phyloP scores from a whole-genome alignment of 2,113 vertebrate genomes.

The Chloebia gouldiae region DNA sequence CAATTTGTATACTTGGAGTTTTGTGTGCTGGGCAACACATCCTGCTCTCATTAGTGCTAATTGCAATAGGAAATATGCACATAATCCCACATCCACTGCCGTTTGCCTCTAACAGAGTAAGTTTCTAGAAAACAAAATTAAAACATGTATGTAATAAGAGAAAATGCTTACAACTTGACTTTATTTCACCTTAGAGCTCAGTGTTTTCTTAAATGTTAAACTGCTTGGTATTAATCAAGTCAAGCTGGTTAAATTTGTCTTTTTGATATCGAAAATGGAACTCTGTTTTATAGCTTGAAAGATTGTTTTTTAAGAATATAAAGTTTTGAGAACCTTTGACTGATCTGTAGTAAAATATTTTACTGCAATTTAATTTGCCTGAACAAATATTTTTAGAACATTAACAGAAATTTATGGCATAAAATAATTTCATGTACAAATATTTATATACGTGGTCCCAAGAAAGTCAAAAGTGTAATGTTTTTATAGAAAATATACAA shows the following conservation, averaged over 20 bases:
- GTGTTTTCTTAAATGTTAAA: background rate
- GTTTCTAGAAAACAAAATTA: conserved; percentile 9
- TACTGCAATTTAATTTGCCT: conserved; percentile 53
- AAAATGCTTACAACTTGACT: background rate
- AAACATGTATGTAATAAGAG: background rate
- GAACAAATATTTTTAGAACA: conserved; percentile 60
- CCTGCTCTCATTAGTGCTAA: background rate
- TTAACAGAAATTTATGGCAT: conserved; percentile 55
- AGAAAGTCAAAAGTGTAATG: conserved; percentile 52
- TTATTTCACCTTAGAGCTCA: background rate
- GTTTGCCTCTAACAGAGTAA: background rate
- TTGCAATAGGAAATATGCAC: background rate
- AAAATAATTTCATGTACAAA: conserved; percentile 56
- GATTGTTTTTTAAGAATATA: conserved; percentile 41
- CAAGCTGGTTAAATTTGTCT: conserved; percentile 22
- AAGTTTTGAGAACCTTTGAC: conserved; percentile 58
- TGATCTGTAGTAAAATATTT: conserved; percentile 56
- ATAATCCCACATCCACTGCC: background rate
- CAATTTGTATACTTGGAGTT: background rate
- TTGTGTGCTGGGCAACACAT: background rate
- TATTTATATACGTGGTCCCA: conserved; percentile 51
- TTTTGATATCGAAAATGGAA: conserved; percentile 12
- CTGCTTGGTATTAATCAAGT: conserved; percentile 1
- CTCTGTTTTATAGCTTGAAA: conserved; percentile 26
- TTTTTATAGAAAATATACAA: conserved; percentile 61